Evolutionary conservation across 2,113 vertebrate genomes (phyloP).

Genomic region (Cyphomyrus plagiostoma): DNA sequence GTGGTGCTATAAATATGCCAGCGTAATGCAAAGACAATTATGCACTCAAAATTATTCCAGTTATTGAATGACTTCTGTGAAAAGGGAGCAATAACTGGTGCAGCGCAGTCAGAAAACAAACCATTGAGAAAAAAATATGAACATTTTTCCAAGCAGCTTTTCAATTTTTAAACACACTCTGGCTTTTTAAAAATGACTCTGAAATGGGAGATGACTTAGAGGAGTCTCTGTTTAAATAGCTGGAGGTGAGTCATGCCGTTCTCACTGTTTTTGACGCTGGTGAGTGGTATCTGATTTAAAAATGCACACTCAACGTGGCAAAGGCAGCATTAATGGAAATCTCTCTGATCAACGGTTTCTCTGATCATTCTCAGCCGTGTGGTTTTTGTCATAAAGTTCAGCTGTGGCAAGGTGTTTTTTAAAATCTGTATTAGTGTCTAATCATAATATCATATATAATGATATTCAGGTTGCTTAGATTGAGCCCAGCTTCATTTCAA

Average conservation of each 20-base stretch:
- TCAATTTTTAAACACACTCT: slow-evolving; percentile 30
- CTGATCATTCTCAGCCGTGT: background rate
- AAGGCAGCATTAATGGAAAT: background rate
- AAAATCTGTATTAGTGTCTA: background rate
- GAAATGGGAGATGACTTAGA: background rate
- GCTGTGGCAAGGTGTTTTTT: background rate
- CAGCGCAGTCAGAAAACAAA: background rate
- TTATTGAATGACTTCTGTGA: background rate
- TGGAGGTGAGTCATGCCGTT: background rate
- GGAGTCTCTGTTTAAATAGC: background rate
- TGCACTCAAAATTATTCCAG: background rate
- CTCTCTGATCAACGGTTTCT: background rate
- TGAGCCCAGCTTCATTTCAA: background rate
- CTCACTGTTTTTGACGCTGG: background rate
- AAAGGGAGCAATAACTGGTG: background rate
- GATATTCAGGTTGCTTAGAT: background rate
- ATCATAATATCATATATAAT: background rate
- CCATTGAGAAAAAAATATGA: background rate
- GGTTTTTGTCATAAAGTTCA: background rate
- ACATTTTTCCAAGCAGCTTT: background rate
- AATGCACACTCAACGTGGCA: background rate
- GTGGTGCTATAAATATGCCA: background rate
- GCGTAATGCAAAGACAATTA: background rate
- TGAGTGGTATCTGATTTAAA: background rate
- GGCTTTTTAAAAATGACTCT: slow-evolving; percentile 29